phyloP scores from a whole-genome alignment of 1,140 invertebrate genomes.

The Xylocopa sonorina region DNA sequence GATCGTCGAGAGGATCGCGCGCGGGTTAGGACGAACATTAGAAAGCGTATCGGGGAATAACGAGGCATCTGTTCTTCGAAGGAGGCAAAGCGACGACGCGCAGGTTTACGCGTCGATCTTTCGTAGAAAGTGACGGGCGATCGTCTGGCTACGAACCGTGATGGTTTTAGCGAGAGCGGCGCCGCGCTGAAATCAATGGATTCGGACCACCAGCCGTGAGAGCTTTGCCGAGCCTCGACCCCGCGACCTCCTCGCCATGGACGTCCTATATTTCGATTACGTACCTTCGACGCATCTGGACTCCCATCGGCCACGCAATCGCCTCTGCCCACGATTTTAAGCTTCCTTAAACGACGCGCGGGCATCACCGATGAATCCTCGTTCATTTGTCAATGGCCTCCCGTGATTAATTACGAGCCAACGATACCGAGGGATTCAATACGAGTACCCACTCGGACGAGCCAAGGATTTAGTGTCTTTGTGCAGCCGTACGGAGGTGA shows the following conservation, averaged over 20 bases:
- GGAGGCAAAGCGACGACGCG: not conserved
- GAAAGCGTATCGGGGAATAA: slow-evolving; percentile 44
- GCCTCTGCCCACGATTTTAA: slow-evolving; percentile 28
- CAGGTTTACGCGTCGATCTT: slow-evolving; percentile 31
- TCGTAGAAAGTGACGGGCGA: slow-evolving; percentile 50
- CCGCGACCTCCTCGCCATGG: slow-evolving; percentile 60
- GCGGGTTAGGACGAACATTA: not conserved
- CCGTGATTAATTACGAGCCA: slow-evolving; percentile 17
- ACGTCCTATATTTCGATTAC: slow-evolving; percentile 61
- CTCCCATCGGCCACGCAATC: slow-evolving; percentile 22
- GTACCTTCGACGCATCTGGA: slow-evolving; percentile 9
- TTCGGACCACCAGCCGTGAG: slow-evolving; percentile 64
- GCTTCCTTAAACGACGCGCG: slow-evolving; percentile 34
- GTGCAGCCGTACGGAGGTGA: not conserved
- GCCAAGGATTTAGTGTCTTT: not conserved
- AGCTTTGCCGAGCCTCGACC: slow-evolving; percentile 52
- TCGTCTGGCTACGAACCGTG: slow-evolving; percentile 19
- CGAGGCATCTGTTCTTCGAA: slow-evolving; percentile 35
- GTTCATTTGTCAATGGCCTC: slow-evolving; percentile 29
- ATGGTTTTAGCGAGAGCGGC: slow-evolving; percentile 39
- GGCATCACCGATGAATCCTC: slow-evolving; percentile 24
- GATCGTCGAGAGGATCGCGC: no score
- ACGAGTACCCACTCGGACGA: no score
- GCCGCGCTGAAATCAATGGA: slow-evolving; percentile 51
- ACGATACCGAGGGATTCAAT: slow-evolving; percentile 7